A percentile compares a stretch with the other conserved stretches of the same genome.
Evolutionary conservation across 2,888 invertebrate genomes (phyloP).

Genomic region (Apeira syringaria): DNA sequence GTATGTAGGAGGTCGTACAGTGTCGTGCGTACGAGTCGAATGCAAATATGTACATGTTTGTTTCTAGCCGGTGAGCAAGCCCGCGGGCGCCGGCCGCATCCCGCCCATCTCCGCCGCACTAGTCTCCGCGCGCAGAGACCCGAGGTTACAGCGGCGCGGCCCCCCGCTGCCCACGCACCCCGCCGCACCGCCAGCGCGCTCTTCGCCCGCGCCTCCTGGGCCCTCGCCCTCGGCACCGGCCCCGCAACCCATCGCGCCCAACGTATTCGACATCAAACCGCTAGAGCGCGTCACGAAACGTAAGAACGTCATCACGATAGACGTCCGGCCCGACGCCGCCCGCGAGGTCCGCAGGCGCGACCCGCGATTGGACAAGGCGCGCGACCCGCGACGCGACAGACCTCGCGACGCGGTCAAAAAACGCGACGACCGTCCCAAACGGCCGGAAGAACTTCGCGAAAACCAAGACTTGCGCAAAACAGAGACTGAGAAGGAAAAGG

Average conservation of each 20-base stretch:
- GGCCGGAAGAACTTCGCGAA: slow-evolving; percentile 1
- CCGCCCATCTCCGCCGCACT: slow-evolving; percentile 64
- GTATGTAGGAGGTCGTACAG: too few species aligned
- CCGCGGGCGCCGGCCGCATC: slow-evolving; percentile 50
- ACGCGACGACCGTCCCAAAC: slow-evolving; percentile 19
- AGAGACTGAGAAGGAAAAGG: background rate
- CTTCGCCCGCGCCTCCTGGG: slow-evolving; percentile 22
- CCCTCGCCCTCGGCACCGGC: slow-evolving; percentile 36
- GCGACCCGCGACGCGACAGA: slow-evolving; percentile 31
- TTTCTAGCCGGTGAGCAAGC: slow-evolving; percentile 66
- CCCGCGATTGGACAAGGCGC: slow-evolving; percentile 37
- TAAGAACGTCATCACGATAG: slow-evolving; percentile 75
- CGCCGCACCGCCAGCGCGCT: slow-evolving; percentile 40
- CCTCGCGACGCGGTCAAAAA: background rate
- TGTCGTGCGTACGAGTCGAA: too few species aligned
- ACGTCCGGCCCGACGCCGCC: slow-evolving; percentile 53
- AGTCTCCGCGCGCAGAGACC: slow-evolving; percentile 56
- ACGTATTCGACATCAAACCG: slow-evolving; percentile 77
- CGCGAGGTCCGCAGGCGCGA: slow-evolving; percentile 42
- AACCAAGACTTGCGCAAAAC: slow-evolving; percentile 12
- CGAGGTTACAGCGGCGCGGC: slow-evolving; percentile 38
- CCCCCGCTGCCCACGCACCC: slow-evolving; percentile 32
- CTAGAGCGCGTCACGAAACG: slow-evolving; percentile 68
- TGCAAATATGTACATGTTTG: slow-evolving; percentile 27
- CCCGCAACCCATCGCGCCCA: slow-evolving; percentile 50